Evolutionary conservation across 2,113 vertebrate species (phyloP).

Genomic region (Epinephelus moara): DNA sequence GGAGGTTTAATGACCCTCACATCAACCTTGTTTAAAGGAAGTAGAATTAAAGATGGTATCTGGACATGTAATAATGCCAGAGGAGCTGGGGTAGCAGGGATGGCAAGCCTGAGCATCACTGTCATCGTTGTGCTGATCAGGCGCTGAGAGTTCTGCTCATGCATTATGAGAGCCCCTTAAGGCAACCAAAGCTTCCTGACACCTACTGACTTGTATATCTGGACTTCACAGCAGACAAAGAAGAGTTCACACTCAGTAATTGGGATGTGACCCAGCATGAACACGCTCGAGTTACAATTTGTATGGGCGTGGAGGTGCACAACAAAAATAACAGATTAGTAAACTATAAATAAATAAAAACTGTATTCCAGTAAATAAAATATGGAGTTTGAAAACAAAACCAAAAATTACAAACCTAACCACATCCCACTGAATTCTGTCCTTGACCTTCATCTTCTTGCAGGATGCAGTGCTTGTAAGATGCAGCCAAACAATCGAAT

Average conservation of each 20-base stretch:
- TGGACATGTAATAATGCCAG: conserved; percentile 71
- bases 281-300: conserved; percentile 22
- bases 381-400: background rate
- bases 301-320: background rate
- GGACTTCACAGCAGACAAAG: conserved; percentile 34
- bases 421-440: background rate
- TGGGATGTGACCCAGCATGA: conserved; percentile 29
- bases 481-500: background rate
- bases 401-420: background rate
- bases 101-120: conserved; percentile 66
- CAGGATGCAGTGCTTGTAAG: background rate
- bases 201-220: conserved; percentile 45
- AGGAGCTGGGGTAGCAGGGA: conserved; percentile 46
- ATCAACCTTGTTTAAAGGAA: conserved; percentile 81
- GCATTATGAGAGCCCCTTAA: conserved; percentile 67
- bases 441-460: background rate
- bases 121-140: conserved; percentile 76
- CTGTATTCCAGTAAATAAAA: background rate
- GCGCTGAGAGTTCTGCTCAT: conserved; percentile 58
- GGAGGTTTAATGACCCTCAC: conserved; percentile 79
- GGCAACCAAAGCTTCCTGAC: conserved; percentile 52
- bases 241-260: conserved; percentile 42
- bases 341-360: background rate
- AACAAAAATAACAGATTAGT: conserved; percentile 1
- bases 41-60: conserved; percentile 85